Evolutionary conservation across 2,113 vertebrate genomes (phyloP), one percentile per base, ranked within the genome.

Genomic region (Seriola rivoliana): DNA sequence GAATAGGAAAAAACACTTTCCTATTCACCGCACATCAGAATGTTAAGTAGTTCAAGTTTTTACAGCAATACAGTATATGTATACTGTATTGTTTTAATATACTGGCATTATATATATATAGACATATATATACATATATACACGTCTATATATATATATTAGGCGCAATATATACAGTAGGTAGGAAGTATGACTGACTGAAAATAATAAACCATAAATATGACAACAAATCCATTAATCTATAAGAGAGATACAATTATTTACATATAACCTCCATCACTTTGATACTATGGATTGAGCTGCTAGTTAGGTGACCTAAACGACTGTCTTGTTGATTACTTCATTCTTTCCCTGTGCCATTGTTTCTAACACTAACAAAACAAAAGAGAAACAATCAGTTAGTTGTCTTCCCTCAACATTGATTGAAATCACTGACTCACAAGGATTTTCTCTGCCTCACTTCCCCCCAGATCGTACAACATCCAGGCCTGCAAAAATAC

Each of bases 391-490:
- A 80, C 80, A 90, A 88, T 86, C 81, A 84, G 67, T 67, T 52
- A 74, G 55, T 78, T 32, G 10, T 77, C 40, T 57, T 76, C 63
- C 29, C 68, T 87, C 62, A 44, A 90, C 87, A 92, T 92, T 93
- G 93, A 93, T 89, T 94, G 88, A 95, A 95, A 95, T 95, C 94
- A 94, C 88, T 94, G 93, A 94, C 86, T 93, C 81, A 83, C 86
- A 87, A 88, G 82, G 88, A 93, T 93, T 93, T 90, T 66, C 11
- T 71, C 74, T 73, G 90, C 93, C 40, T 94, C 83, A 83, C 83
- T 91, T 90, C 79, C 52, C 12, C 36, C 57, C 69, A 86, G 90
- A 91, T 91, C 71, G 40, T 91, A 87, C 75, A 89, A 85, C 84
- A 82, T 85, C 64, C 83, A 74, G 71, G 75, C 86, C 86, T 86